Conservation (phyloP, 2,113 vertebrate genomes). For the Periophthalmodon schlosseri region DNA sequence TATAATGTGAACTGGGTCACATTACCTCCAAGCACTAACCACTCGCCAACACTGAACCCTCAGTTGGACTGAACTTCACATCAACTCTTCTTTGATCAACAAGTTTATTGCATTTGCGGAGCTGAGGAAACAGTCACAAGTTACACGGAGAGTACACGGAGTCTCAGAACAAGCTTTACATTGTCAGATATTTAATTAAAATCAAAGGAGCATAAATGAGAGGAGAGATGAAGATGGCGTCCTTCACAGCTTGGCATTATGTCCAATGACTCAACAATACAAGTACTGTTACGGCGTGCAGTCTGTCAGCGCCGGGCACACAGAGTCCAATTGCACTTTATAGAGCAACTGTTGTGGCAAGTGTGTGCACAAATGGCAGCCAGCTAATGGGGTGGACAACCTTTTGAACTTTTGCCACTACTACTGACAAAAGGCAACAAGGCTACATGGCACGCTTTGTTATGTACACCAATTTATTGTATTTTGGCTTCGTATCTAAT, state of each 20-base stretch:
- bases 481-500: too few relatives aligned
- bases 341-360: conserved; percentile 41
- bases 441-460: not conserved
- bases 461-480: too few relatives aligned
- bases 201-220: not conserved
- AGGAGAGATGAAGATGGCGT: not conserved
- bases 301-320: conserved; percentile 22
- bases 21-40: not conserved
- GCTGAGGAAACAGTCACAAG: not conserved
- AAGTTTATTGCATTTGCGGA: conserved; percentile 21
- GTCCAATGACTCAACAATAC: conserved; percentile 30
- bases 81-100: conserved; percentile 11
- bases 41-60: not conserved
- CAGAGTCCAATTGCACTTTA: conserved; percentile 29
- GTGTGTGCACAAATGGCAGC: conserved; percentile 42
- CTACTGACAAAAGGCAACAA: not conserved
- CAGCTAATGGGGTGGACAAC: conserved; percentile 22
- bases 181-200: conserved; percentile 4
- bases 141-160: not conserved
- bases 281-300: not conserved
- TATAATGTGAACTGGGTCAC: not conserved
- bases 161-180: not conserved
- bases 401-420: conserved; percentile 11
- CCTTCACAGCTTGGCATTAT: conserved; percentile 1
- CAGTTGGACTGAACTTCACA: not conserved